These are phyloP conservation scores for Myiotriccus ornatus DNA, from an alignment of 2,797 vertebrate species.

Conservation along the genomic window DNA sequence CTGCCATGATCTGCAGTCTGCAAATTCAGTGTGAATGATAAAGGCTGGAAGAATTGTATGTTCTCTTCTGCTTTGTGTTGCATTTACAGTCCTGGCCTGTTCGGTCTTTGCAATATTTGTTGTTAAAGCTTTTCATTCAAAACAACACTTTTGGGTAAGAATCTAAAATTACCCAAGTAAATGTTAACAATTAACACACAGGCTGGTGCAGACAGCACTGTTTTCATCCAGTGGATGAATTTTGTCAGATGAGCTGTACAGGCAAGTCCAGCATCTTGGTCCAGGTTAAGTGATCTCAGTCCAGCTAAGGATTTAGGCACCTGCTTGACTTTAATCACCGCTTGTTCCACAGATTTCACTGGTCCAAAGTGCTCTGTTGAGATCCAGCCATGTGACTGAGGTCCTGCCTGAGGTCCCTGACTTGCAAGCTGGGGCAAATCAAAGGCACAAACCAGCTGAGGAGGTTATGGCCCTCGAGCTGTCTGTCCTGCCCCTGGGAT, in stretches of 20 bases:
- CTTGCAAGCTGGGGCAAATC: constrained; percentile 28
- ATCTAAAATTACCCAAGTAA: neutral
- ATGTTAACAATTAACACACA: neutral
- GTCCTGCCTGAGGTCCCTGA: neutral
- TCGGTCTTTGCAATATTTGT: neutral
- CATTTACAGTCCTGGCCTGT: neutral
- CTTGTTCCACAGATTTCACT: neutral
- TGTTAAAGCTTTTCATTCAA: neutral
- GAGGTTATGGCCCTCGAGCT: constrained; percentile 18
- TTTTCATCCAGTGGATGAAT: neutral
- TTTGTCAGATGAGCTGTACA: neutral
- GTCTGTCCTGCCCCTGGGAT: constrained; percentile 9
- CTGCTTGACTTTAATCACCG: neutral
- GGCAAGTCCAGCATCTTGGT: neutral
- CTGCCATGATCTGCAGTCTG: neutral
- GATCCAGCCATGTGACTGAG: neutral
- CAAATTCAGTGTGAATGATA: neutral
- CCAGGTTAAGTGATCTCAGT: neutral
- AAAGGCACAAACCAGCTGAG: constrained; percentile 3
- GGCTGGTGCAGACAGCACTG: neutral
- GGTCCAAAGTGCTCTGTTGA: constrained; percentile 6
- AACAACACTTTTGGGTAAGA: neutral
- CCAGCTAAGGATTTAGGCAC: neutral
- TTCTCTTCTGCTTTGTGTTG: neutral
- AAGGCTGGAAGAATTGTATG: neutral